Percentiles rank a stretch among this genome's conserved stretches.
Conservation (phyloP, 2,113 vertebrate genomes). For the Cygnus buccinator region DNA sequence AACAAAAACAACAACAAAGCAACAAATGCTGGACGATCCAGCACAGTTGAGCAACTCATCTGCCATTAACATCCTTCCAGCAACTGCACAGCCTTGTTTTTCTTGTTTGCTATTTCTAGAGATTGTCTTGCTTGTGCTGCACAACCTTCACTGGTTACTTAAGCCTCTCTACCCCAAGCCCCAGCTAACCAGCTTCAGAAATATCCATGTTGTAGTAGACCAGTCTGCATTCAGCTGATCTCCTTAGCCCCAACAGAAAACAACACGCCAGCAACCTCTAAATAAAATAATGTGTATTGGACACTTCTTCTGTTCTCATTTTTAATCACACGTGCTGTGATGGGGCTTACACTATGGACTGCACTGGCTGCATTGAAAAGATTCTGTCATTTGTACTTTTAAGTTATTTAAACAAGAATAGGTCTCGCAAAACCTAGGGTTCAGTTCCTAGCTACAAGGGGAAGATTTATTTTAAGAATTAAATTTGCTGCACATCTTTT, state of each 20-base stretch:
- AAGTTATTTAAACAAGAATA: not conserved
- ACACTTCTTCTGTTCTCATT: not conserved
- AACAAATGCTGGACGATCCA: not conserved
- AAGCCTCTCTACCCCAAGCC: not conserved
- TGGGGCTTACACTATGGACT: not conserved
- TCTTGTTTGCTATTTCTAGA: not conserved
- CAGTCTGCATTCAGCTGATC: not conserved
- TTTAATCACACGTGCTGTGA: not conserved
- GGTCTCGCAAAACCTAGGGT: not conserved
- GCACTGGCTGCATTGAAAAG: not conserved
- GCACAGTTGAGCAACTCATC: not conserved
- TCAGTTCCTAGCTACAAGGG: not conserved
- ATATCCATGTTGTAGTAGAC: not conserved
- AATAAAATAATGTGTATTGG: accelerated
- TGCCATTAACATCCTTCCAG: not conserved
- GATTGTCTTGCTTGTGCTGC: not conserved
- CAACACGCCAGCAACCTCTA: not conserved
- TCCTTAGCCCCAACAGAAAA: not conserved
- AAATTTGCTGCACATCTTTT: constrained; percentile 73
- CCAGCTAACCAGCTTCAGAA: not conserved
- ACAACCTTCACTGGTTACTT: not conserved
- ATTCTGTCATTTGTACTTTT: not conserved
- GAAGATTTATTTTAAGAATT: not conserved
- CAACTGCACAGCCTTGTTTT: not conserved
- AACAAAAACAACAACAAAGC: not conserved